Evolutionary conservation across 2,113 vertebrate genomes (phyloP).

Genomic region (Cololabis saira): DNA sequence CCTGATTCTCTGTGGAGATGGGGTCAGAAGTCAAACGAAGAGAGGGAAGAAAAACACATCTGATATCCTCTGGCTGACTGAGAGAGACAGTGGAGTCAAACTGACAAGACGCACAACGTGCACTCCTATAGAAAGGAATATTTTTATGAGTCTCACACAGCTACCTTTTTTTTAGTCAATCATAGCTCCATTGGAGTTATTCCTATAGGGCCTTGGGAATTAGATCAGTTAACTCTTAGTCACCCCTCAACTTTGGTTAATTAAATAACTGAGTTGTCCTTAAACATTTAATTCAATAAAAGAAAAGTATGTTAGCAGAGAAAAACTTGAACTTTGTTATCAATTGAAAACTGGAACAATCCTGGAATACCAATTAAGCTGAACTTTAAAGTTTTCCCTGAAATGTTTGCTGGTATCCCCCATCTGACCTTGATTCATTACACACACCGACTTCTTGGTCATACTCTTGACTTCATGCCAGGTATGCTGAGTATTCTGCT

Average conservation of each 20-base stretch:
- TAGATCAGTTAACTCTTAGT: conserved; percentile 20
- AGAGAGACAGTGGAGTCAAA: conserved; percentile 14
- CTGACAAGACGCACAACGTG: conserved; percentile 7
- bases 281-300: conserved; percentile 5
- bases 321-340: too few species aligned
- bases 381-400: not conserved
- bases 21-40: conserved; percentile 44
- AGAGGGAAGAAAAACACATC: conserved; percentile 1
- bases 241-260: conserved; percentile 6
- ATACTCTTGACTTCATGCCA: conserved; percentile 30
- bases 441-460: conserved; percentile 16
- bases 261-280: too few species aligned
- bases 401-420: conserved; percentile 21
- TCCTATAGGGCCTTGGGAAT: conserved; percentile 23
- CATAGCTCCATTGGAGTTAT: not conserved
- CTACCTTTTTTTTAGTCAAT: too few species aligned
- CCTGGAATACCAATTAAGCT: conserved; percentile 1
- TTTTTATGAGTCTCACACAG: not conserved
- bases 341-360: too few species aligned
- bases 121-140: not conserved
- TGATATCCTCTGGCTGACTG: conserved; percentile 34
- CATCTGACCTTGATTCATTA: conserved; percentile 46
- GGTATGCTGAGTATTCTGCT: conserved; percentile 31
- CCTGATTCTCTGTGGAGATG: conserved; percentile 1
- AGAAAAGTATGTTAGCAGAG: not conserved